phyloP scores from a whole-genome alignment of 2,888 invertebrate species.

The Plebejus melissa region DNA sequence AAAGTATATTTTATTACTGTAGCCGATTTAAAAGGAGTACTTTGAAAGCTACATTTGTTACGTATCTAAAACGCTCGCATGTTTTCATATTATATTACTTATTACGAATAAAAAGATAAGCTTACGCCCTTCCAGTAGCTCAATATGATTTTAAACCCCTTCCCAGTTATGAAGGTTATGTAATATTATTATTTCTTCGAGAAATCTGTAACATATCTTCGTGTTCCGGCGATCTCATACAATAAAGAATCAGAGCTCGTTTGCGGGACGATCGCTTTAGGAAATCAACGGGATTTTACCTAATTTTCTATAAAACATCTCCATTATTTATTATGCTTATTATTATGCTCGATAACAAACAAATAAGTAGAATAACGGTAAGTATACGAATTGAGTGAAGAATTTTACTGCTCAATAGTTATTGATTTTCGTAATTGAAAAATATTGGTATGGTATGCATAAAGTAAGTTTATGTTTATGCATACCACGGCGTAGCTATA shows the following conservation, averaged over 20 bases:
- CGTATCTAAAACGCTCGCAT: no score
- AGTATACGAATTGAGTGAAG: neutral
- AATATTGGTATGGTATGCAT: no score
- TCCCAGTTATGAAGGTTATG: neutral
- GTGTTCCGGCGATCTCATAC: neutral
- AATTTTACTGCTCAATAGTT: neutral
- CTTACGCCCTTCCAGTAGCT: neutral
- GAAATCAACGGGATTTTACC: neutral
- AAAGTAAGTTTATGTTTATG: no score
- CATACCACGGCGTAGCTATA: no score
- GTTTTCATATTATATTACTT: no score
- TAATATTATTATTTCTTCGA: neutral
- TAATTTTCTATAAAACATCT: constrained; percentile 7
- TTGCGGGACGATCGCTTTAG: neutral
- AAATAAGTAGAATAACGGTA: neutral
- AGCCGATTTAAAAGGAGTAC: no score
- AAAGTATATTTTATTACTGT: no score
- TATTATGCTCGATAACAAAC: neutral
- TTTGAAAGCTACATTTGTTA: no score
- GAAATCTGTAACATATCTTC: neutral
- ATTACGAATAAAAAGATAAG: neutral
- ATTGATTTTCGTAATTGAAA: no score
- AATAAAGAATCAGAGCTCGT: constrained; percentile 11
- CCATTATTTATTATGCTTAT: no score
- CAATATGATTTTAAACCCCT: no score